Evolutionary conservation across 2,888 invertebrate genomes (phyloP).

Genomic region (Ariolimax columbianus): DNA sequence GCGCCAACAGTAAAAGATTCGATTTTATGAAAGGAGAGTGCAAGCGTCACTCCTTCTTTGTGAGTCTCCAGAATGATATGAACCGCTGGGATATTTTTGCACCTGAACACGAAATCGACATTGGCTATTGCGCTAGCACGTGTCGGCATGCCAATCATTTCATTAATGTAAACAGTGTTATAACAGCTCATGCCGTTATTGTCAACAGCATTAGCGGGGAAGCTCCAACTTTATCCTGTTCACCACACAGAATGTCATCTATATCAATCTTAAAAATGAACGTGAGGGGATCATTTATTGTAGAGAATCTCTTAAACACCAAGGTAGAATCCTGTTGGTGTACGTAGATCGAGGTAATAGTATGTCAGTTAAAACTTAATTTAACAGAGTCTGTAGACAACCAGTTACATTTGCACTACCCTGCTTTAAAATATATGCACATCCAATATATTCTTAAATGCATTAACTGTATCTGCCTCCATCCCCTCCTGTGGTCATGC

Average conservation of each 20-base stretch:
- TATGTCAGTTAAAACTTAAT: too few species aligned
- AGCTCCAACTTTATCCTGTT: neutral
- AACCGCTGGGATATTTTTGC: neutral
- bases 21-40: neutral
- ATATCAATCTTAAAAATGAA: constrained; percentile 6
- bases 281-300: neutral
- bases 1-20: neutral
- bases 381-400: too few species aligned
- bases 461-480: too few species aligned
- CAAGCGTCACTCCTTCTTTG: neutral
- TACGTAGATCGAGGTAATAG: neutral
- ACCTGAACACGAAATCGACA: neutral
- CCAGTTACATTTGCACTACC: too few species aligned
- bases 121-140: neutral
- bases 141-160: constrained; percentile 8
- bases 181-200: constrained; percentile 14
- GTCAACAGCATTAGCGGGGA: neutral
- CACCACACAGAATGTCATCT: neutral
- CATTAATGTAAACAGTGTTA: neutral
- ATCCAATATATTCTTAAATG: too few species aligned
- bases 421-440: too few species aligned
- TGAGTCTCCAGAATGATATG: neutral
- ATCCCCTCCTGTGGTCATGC: too few species aligned
- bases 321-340: constrained; percentile 16
- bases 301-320: neutral